Conservation (phyloP, 1,140 invertebrate genomes). For the Homalodisca vitripennis region DNA sequence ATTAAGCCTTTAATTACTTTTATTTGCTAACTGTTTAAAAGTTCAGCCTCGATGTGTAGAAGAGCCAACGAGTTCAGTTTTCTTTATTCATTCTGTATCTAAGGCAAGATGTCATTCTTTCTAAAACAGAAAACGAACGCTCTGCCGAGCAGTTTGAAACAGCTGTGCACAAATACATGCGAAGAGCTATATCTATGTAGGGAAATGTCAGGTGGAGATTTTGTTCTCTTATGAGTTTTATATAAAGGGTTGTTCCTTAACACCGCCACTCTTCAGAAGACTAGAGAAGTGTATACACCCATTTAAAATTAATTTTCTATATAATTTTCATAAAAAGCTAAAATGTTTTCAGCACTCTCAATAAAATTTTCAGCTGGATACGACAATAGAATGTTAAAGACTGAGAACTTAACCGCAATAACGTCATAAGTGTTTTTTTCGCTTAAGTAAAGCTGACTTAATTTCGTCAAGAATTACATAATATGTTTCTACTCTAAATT, state of each 20-base stretch:
- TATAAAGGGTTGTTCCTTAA: neutral
- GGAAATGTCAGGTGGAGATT: too few species aligned
- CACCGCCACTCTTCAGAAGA: too few species aligned
- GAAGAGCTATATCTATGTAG: too few species aligned
- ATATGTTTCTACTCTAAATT: neutral
- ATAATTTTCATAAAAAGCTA: neutral
- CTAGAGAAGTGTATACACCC: neutral
- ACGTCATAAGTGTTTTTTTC: neutral
- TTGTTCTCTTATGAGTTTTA: neutral
- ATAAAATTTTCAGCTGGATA: neutral
- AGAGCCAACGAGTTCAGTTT: too few species aligned
- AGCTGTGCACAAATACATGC: too few species aligned
- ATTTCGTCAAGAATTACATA: neutral
- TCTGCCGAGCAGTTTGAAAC: too few species aligned
- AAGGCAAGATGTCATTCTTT: neutral
- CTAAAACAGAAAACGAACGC: too few species aligned
- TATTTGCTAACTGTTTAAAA: slow-evolving; percentile 9
- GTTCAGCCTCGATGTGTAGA: too few species aligned
- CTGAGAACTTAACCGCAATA: neutral
- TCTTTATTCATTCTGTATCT: neutral
- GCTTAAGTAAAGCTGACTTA: neutral
- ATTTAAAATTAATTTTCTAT: neutral
- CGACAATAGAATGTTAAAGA: too few species aligned
- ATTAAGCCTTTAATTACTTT: slow-evolving; percentile 10
- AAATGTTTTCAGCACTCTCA: neutral